Percentiles rank a stretch among this genome's conserved stretches.
phyloP scores from a whole-genome alignment of 2,888 invertebrate species.

The Blastobasis adustella region DNA sequence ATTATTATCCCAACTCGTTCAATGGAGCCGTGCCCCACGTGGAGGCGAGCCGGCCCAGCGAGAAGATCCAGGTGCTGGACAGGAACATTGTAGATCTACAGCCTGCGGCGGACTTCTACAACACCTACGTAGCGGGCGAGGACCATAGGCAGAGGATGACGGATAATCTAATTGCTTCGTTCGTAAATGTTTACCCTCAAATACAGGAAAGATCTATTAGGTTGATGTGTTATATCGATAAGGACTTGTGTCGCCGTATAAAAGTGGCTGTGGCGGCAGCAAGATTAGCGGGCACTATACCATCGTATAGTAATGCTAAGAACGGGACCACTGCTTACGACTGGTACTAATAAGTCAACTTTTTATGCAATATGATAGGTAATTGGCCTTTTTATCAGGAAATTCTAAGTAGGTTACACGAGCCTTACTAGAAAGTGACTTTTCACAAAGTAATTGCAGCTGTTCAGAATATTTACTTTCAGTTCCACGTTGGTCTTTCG shows the following conservation, averaged over 20 bases:
- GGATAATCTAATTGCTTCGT: constrained; percentile 4
- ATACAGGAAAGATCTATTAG: constrained; percentile 85
- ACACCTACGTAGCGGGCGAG: constrained; percentile 59
- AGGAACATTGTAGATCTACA: constrained; percentile 19
- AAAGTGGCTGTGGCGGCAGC: constrained; percentile 11
- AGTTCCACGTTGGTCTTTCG: too few relatives aligned
- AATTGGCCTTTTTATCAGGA: too few relatives aligned
- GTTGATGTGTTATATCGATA: constrained; percentile 82
- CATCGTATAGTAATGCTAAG: too few relatives aligned
- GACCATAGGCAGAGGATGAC: constrained; percentile 13
- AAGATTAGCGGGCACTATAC: too few relatives aligned
- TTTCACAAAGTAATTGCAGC: too few relatives aligned
- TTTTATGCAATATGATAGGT: too few relatives aligned
- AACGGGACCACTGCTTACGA: too few relatives aligned
- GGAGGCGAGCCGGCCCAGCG: constrained; percentile 11
- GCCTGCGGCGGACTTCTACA: constrained; percentile 83
- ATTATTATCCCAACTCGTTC: constrained; percentile 19
- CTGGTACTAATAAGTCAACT: too few relatives aligned
- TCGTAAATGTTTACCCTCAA: constrained; percentile 31
- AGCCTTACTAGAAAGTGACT: too few relatives aligned
- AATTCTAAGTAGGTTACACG: too few relatives aligned
- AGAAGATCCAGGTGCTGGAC: constrained; percentile 12
- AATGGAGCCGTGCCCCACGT: constrained; percentile 20
- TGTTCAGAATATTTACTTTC: too few relatives aligned
- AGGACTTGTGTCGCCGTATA: constrained; percentile 79